Percentiles rank a stretch among this genome's conserved stretches.
These are phyloP conservation scores for Brachirus orientalis DNA, from an alignment of 2,113 vertebrate species.

Conservation along the genomic window DNA sequence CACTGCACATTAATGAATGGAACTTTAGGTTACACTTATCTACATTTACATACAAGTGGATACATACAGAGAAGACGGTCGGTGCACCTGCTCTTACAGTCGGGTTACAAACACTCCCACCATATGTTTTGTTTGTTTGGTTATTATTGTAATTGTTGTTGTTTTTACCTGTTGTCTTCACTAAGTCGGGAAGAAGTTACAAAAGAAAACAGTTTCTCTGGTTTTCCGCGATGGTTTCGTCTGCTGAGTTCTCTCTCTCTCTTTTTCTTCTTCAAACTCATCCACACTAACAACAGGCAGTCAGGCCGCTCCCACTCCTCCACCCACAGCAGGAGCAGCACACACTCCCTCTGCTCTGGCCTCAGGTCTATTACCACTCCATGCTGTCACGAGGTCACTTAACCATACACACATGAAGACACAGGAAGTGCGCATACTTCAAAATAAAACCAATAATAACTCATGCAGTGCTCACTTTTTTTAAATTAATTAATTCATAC, in stretches of 20 bases:
- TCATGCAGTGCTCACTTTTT: too few relatives aligned
- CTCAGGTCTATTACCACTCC: too few relatives aligned
- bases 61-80: neutral
- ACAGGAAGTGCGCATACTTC: constrained; percentile 23
- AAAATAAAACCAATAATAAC: constrained; percentile 44
- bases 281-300: constrained; percentile 49
- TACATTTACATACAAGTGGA: neutral
- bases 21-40: neutral
- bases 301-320: constrained; percentile 35
- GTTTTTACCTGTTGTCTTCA: constrained; percentile 60
- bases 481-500: too few relatives aligned
- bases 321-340: neutral
- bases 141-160: neutral
- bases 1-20: too few relatives aligned
- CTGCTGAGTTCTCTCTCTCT: constrained; percentile 21
- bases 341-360: neutral
- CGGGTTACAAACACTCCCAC: neutral
- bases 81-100: constrained; percentile 44
- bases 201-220: constrained; percentile 6
- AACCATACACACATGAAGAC: rapidly evolving
- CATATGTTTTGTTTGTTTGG: neutral
- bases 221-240: constrained; percentile 33
- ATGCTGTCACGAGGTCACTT: constrained; percentile 10
- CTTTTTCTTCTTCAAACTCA: constrained; percentile 28
- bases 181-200: constrained; percentile 44